Percentiles rank a stretch among this genome's conserved stretches.
Evolutionary conservation across 2,888 invertebrate species (phyloP).

Genomic region (Myathropa florea): DNA sequence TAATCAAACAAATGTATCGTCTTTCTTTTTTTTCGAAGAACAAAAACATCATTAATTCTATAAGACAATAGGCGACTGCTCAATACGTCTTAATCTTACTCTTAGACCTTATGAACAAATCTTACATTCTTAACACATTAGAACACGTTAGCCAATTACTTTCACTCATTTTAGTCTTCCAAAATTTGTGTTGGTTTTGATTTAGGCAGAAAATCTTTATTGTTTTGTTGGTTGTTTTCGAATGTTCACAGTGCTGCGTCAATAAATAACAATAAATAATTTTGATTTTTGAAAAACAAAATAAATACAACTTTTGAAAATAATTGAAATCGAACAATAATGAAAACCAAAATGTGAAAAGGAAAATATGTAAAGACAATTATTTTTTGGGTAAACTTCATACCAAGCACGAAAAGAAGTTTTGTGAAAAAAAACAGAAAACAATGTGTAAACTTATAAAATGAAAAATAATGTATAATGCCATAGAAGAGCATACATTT

Average conservation of each 20-base stretch:
- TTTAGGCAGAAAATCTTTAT: not conserved
- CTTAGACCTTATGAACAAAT: not conserved
- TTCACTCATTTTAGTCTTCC: slow-evolving; percentile 56
- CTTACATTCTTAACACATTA: not conserved
- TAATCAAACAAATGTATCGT: not conserved
- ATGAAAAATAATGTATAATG: slow-evolving; percentile 51
- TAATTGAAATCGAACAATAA: slow-evolving; percentile 29
- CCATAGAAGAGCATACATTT: slow-evolving; percentile 64
- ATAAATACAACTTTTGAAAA: slow-evolving; percentile 13
- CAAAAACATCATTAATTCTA: not conserved
- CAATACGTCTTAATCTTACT: slow-evolving; percentile 14
- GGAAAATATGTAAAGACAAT: not conserved
- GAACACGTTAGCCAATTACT: not conserved
- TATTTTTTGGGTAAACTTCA: slow-evolving; percentile 55
- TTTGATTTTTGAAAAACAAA: slow-evolving; percentile 5
- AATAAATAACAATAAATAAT: slow-evolving; percentile 45
- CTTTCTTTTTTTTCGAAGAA: not conserved
- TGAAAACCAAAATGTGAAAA: not conserved
- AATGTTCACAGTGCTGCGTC: slow-evolving; percentile 52
- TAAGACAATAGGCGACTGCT: slow-evolving; percentile 55
- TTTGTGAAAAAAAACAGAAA: slow-evolving; percentile 15
- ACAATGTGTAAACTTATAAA: slow-evolving; percentile 7
- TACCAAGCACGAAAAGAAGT: slow-evolving; percentile 37
- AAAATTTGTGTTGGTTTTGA: slow-evolving; percentile 22
- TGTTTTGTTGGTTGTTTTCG: slow-evolving; percentile 8